Conservation (phyloP, 2,888 invertebrate genomes). For the Sialis fuliginosa region DNA sequence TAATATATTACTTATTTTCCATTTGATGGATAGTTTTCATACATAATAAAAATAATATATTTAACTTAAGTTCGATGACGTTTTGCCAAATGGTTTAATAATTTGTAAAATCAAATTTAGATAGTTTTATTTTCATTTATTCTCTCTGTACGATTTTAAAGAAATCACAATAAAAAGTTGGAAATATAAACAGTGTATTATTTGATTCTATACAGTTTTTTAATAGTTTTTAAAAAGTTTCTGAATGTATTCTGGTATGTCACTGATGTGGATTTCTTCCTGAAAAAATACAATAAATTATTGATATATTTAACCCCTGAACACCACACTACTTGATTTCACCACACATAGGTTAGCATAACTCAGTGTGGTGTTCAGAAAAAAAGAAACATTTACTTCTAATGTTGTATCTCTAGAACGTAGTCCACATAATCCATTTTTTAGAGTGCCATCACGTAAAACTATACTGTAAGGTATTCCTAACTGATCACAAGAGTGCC, state of each 20-base stretch:
- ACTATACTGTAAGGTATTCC: slow-evolving; percentile 59
- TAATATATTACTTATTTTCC: too few relatives aligned
- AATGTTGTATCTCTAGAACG: slow-evolving; percentile 48
- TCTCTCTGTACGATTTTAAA: neutral
- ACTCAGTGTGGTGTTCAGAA: neutral
- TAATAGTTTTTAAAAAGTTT: slow-evolving; percentile 28
- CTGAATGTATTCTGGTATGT: slow-evolving; percentile 40
- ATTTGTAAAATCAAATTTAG: too few relatives aligned
- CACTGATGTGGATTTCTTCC: slow-evolving; percentile 51
- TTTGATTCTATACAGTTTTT: slow-evolving; percentile 2
- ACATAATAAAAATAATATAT: too few relatives aligned
- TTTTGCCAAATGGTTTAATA: too few relatives aligned
- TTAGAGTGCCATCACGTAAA: slow-evolving; percentile 46
- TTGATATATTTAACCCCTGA: neutral
- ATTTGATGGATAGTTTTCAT: too few relatives aligned
- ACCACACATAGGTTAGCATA: neutral
- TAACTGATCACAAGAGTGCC: slow-evolving; percentile 33
- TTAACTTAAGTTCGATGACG: too few relatives aligned
- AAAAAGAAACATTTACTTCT: slow-evolving; percentile 27
- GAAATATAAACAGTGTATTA: too few relatives aligned
- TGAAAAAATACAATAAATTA: slow-evolving; percentile 23
- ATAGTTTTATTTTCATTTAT: neutral
- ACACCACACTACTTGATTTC: neutral
- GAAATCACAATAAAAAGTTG: too few relatives aligned
- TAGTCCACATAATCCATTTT: slow-evolving; percentile 49